Evolutionary conservation across 1,140 invertebrate species (phyloP), one percentile per base, ranked within the genome.

Genomic region (Pseudoatta argentina): DNA sequence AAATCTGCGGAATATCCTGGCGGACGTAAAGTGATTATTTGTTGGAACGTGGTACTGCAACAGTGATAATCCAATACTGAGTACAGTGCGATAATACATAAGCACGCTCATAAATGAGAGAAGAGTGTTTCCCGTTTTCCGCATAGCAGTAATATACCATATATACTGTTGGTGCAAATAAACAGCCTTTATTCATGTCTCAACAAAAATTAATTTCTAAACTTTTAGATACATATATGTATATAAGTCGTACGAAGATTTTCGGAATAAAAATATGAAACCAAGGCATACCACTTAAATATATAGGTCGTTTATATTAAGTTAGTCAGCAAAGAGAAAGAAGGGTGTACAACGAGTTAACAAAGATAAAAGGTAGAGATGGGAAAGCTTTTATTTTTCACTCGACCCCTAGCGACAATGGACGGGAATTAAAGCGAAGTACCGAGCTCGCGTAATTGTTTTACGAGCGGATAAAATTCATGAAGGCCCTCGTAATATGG

Each of bases 401-500:
- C 82, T 72, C 83, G 83, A 81, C 88, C 81, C 51, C 27, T 61
- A 63, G 30, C 88, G 88, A 89, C 88, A 89, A 89, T 89, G 77
- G 88, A 82, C 64, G 75, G 53, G 77, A 89, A 89, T 89, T 89
- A 89, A 89, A 89, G 87, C 87, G 88, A 66, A 73, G 88, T 85
- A 57, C 77, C 85, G 59, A 21, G 87, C 88, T 76, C 39, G 71
- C 73, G 87, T 91, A 90, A 91, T 91, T 90, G 87, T 90, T 90
- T 91, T 91, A 87, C 90, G 85, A 89, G 69, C 85, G 75, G 77
- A 91, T 88, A 81, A 91, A 91, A 89, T 91, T 86, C 79, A 78
- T 61, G 78, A 89, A 88, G 79, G 30, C 55, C 73, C 27, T 51
- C 57, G 53, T 63, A 76, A 72, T 71, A 48, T 67, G 27, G 18